Evolutionary conservation across 2,113 vertebrate species (phyloP).

Genomic region (Pseudopodoces humilis): DNA sequence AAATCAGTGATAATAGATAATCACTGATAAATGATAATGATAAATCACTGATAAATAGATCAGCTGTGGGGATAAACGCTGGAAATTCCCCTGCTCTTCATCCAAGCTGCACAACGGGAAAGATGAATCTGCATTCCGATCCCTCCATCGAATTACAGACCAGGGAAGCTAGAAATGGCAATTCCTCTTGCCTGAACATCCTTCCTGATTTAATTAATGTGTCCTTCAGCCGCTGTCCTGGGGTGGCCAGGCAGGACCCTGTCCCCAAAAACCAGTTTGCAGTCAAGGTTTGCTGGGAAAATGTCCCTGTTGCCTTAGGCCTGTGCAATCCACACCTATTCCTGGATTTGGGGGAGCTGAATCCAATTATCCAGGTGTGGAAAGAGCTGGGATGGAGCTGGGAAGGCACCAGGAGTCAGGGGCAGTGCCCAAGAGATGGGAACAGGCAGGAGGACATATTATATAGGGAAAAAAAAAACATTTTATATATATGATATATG

Average conservation of each 20-base stretch:
- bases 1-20: too few relatives aligned
- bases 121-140: background rate
- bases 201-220: background rate
- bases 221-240: background rate
- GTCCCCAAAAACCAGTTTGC: background rate
- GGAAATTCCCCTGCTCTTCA: background rate
- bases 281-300: background rate
- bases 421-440: background rate
- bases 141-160: accelerated
- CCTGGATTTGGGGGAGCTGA: background rate
- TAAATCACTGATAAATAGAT: too few relatives aligned
- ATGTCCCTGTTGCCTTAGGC: background rate
- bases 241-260: background rate
- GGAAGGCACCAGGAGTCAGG: background rate
- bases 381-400: background rate
- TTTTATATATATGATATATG: too few relatives aligned
- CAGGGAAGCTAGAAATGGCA: background rate
- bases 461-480: background rate
- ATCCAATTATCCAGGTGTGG: accelerated
- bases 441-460: background rate
- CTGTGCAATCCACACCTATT: background rate
- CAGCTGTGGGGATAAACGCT: background rate
- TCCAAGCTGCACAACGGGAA: background rate
- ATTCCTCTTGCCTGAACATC: background rate
- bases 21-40: too few relatives aligned